Evolutionary conservation across 2,888 invertebrate species (phyloP), one percentile per base, ranked within the genome.

Genomic region (Pterobdella sp.): DNA sequence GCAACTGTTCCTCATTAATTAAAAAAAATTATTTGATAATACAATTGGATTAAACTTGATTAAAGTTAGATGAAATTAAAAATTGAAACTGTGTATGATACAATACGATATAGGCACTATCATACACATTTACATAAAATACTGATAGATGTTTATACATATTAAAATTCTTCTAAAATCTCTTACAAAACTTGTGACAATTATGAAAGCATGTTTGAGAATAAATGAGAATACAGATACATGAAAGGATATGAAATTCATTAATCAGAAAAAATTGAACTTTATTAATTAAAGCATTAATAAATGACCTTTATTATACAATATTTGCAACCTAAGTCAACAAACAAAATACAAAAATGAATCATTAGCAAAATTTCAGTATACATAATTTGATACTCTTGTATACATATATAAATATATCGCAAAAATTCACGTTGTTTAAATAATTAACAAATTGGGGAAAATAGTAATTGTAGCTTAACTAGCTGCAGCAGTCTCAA

Each of bases 401-500:
- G 37, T 49, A n/a, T 52, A 49, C 32, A 52, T 69, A 52, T 10
- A 52, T 52, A 37, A 26, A 49, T 49, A 69, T 73, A 73, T 68
- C 42, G 60, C 49, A 73, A 71, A 56, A 56, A 26, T 56, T 56
- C 18, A 18, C n/a, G 26, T 4, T 22, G 18, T 26, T 56, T 14
- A 14, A 56, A 56, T 42, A 66, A 66, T 42, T 26, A 64, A 42
- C 56, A 31, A 65, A 29, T 65, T 14, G 56, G 35, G 34, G n/a
- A 35, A 14, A 37, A 31, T 35, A 32, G n/a, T n/a, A n/a, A n/a
- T n/a, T n/a, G 0, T 18, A 36, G 60, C 60, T 68, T 73, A 73
- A 64, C 73, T 73, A 69, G 69, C 73, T 10, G 63, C 64, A 7
- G 73, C 73, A 34, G 73, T 26, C 26, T 56, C 37, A 31, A 73